These are phyloP conservation scores for Leptinotarsa haldemani DNA, from an alignment of 2,888 invertebrate species.

Conservation along the genomic window DNA sequence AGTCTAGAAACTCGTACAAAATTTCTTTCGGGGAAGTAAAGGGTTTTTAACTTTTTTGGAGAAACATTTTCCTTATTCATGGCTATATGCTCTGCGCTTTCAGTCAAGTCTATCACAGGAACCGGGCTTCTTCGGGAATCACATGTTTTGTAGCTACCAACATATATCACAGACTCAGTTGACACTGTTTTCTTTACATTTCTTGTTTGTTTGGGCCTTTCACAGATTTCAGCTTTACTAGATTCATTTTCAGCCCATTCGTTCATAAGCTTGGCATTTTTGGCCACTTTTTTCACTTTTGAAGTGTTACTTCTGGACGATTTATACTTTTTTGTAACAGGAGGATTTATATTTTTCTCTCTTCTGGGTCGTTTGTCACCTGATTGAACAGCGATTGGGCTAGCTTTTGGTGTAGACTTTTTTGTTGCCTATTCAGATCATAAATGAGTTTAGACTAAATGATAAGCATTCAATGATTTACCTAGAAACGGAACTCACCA, in stretches of 20 bases:
- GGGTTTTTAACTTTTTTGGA: conserved; percentile 32
- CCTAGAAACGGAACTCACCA: not conserved
- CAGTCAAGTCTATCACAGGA: conserved; percentile 41
- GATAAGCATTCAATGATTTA: not conserved
- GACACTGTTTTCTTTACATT: conserved; percentile 27
- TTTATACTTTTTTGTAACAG: conserved; percentile 29
- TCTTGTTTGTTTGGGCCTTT: conserved; percentile 8
- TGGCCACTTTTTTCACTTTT: conserved; percentile 34
- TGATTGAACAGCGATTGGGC: not conserved
- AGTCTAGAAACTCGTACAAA: conserved; percentile 28
- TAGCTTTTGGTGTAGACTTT: not conserved
- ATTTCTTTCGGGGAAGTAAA: conserved; percentile 39
- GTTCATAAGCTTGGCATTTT: conserved; percentile 25
- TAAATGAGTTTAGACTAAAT: not conserved
- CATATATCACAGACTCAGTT: conserved; percentile 42
- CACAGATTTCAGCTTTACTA: conserved; percentile 40
- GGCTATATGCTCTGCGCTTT: conserved; percentile 21
- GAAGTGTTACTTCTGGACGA: conserved; percentile 26
- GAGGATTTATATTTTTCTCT: conserved; percentile 33
- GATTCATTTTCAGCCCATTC: conserved; percentile 43
- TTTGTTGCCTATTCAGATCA: not conserved
- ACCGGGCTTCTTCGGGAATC: conserved; percentile 23
- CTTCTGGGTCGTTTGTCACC: conserved; percentile 21
- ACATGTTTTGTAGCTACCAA: conserved; percentile 35
- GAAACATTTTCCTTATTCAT: conserved; percentile 16